Percentiles rank a stretch among this genome's conserved stretches.
Conservation (phyloP, 1,140 invertebrate species). For the Stegodyphus mimosarum region DNA sequence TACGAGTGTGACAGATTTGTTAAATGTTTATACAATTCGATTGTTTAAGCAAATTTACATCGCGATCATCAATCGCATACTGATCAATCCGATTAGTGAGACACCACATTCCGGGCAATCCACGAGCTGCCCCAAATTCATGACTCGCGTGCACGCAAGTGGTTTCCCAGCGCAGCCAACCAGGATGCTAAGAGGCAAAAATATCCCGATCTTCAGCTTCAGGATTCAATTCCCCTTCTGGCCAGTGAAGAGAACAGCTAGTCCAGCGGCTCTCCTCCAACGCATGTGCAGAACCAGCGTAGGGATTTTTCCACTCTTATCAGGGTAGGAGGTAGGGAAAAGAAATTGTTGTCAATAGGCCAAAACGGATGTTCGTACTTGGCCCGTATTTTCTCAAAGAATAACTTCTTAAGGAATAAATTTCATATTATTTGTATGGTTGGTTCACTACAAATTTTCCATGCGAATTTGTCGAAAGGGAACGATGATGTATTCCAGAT, state of each 20-base stretch:
- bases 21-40: too few species aligned
- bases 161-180: neutral
- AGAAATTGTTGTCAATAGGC: neutral
- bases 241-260: neutral
- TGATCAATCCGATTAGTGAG: too few species aligned
- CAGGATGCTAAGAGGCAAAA: conserved; percentile 1
- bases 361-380: neutral
- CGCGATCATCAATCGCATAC: too few species aligned
- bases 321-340: neutral
- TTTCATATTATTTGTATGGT: too few species aligned
- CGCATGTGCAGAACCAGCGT: conserved; percentile 24
- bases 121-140: neutral
- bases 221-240: conserved; percentile 33
- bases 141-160: neutral
- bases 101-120: neutral
- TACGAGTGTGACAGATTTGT: too few species aligned
- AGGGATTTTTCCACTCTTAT: conserved; percentile 53
- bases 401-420: too few species aligned
- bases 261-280: neutral
- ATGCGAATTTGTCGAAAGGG: too few species aligned
- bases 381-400: too few species aligned
- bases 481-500: too few species aligned
- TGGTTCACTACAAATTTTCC: too few species aligned
- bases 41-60: too few species aligned
- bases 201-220: conserved; percentile 26